A percentile compares a stretch with the other conserved stretches of the same genome.
phyloP scores from a whole-genome alignment of 2,888 invertebrate genomes.

The Pollenia angustigena region DNA sequence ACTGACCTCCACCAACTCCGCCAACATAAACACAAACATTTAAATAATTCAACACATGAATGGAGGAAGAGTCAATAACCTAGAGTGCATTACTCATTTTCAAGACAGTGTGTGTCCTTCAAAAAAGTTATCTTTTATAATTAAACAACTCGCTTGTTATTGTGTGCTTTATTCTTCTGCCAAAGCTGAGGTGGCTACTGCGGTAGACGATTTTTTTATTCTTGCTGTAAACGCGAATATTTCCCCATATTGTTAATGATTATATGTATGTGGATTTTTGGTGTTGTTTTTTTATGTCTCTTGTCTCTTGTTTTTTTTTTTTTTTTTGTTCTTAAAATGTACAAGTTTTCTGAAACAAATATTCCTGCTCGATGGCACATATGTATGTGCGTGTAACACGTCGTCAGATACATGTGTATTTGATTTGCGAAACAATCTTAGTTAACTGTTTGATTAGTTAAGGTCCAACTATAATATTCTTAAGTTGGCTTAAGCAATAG shows the following conservation, averaged over 20 bases:
- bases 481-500: too few species aligned
- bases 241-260: constrained; percentile 25
- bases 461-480: too few species aligned
- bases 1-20: constrained; percentile 41
- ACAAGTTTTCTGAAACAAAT: not conserved
- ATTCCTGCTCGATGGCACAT: not conserved
- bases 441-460: not conserved
- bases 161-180: constrained; percentile 45
- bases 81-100: constrained; percentile 82
- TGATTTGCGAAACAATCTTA: not conserved
- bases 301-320: not conserved
- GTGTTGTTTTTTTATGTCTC: not conserved
- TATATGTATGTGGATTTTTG: constrained; percentile 15
- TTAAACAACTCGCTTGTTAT: constrained; percentile 73
- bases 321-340: not conserved
- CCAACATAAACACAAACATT: constrained; percentile 40
- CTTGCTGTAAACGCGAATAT: constrained; percentile 43
- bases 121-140: constrained; percentile 81
- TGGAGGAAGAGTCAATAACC: constrained; percentile 79
- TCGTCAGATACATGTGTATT: not conserved
- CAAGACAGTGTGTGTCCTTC: constrained; percentile 83
- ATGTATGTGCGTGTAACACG: not conserved
- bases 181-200: not conserved
- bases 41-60: constrained; percentile 55
- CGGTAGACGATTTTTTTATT: constrained; percentile 30